These are phyloP conservation scores for Coelinius sp. DNA, from an alignment of 2,888 invertebrate species.

Conservation along the genomic window DNA sequence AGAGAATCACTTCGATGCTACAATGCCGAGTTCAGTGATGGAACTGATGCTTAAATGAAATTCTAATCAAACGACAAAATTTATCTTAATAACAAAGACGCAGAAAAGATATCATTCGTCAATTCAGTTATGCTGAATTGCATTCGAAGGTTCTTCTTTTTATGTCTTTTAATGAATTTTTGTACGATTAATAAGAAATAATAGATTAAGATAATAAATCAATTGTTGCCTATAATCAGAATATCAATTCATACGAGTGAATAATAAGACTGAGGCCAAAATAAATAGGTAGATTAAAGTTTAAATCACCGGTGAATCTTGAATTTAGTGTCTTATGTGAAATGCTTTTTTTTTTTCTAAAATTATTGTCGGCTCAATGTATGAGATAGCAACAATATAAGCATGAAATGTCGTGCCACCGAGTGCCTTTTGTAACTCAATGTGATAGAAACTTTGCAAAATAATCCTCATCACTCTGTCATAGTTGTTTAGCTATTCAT, in stretches of 20 bases:
- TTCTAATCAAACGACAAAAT: not conserved
- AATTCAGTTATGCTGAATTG: constrained; percentile 22
- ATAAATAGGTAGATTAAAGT: not conserved
- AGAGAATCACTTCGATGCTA: constrained; percentile 37
- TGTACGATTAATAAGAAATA: not conserved
- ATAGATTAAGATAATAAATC: constrained; percentile 1
- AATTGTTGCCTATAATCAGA: not conserved
- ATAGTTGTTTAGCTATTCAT: constrained; percentile 28
- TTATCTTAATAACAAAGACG: not conserved
- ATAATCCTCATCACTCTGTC: constrained; percentile 17
- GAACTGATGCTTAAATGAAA: constrained; percentile 37
- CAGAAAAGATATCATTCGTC: constrained; percentile 8
- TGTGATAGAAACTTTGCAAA: constrained; percentile 43
- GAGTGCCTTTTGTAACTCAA: constrained; percentile 46
- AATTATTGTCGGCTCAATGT: not conserved
- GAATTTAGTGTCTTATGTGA: not conserved
- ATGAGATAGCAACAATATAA: not conserved
- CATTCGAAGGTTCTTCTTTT: constrained; percentile 7
- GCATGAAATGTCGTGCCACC: constrained; percentile 41
- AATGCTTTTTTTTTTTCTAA: not conserved
- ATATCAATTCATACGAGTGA: too few relatives aligned
- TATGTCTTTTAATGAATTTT: constrained; percentile 14
- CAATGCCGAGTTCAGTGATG: constrained; percentile 57
- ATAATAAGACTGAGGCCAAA: constrained; percentile 14
- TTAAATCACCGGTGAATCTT: not conserved